Conservation (phyloP, 2,888 invertebrate species). For the Clunio marinus region DNA sequence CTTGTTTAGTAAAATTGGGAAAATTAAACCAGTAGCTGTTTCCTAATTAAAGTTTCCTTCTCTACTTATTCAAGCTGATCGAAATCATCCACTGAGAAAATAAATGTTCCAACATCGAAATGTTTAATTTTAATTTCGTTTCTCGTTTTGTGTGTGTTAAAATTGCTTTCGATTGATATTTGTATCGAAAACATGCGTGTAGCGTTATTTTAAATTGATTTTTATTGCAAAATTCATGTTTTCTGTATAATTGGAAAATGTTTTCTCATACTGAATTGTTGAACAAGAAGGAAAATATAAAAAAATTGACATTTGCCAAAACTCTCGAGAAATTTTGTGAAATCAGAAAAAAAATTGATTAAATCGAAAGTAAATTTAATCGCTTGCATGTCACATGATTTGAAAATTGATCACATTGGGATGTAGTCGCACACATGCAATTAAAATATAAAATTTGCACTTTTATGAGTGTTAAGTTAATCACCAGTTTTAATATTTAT, state of each 20-base stretch:
- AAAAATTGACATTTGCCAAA: neutral
- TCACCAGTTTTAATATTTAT: neutral
- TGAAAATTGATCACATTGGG: too few relatives aligned
- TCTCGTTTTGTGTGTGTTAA: neutral
- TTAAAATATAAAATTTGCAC: slow-evolving; percentile 1
- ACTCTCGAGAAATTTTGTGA: neutral
- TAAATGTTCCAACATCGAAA: too few relatives aligned
- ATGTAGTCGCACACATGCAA: too few relatives aligned
- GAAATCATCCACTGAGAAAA: too few relatives aligned
- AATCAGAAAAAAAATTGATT: too few relatives aligned
- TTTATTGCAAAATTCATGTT: neutral
- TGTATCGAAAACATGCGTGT: neutral
- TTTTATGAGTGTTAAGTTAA: slow-evolving; percentile 4
- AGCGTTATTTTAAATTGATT: slow-evolving; percentile 10
- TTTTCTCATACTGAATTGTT: neutral
- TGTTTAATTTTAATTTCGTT: slow-evolving; percentile 4
- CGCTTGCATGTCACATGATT: too few relatives aligned
- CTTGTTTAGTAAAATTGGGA: too few relatives aligned
- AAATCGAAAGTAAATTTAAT: neutral
- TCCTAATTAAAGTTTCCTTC: too few relatives aligned
- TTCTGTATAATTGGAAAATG: slow-evolving; percentile 11
- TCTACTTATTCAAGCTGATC: too few relatives aligned
- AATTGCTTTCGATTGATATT: neutral
- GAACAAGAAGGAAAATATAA: too few relatives aligned
- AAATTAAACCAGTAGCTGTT: too few relatives aligned